These are phyloP conservation scores for Apis cerana DNA, from an alignment of 1,140 invertebrate genomes.

Conservation along the genomic window DNA sequence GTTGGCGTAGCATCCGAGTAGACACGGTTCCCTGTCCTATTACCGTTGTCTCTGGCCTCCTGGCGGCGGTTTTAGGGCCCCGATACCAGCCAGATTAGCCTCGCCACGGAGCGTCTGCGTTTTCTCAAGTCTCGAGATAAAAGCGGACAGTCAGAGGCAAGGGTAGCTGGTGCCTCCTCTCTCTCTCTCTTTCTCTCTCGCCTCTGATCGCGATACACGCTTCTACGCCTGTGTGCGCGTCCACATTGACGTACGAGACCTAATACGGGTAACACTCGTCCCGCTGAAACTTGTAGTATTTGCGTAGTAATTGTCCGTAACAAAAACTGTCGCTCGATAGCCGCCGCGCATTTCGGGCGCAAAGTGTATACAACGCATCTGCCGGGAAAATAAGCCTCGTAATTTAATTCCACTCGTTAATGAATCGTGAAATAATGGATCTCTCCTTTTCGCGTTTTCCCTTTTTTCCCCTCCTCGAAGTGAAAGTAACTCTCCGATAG, in stretches of 20 bases:
- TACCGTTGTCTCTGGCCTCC: conserved; percentile 58
- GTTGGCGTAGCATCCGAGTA: conserved; percentile 17
- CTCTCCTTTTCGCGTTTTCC: too few relatives aligned
- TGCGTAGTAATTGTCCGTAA: neutral
- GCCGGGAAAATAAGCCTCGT: too few relatives aligned
- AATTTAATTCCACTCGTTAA: neutral
- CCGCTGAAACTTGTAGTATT: neutral
- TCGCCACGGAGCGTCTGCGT: conserved; percentile 59
- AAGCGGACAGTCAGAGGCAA: conserved; percentile 22
- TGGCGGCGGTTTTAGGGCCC: conserved; percentile 57
- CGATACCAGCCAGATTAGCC: conserved; percentile 64
- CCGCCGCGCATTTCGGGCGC: neutral
- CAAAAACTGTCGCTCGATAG: neutral
- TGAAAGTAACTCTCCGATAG: neutral
- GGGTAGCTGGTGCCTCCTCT: conserved; percentile 37
- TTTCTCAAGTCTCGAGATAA: conserved; percentile 66
- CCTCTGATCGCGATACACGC: conserved; percentile 44
- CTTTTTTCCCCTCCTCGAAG: too few relatives aligned
- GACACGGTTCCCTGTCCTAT: conserved; percentile 38
- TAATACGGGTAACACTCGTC: conserved; percentile 31
- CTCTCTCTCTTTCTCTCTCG: neutral
- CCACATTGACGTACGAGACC: conserved; percentile 34
- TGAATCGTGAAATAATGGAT: neutral
- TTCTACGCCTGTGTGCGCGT: conserved; percentile 15
- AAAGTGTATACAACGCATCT: neutral